Evolutionary conservation across 1,140 invertebrate species (phyloP), one percentile per base, ranked within the genome.

Genomic region (Dinothrombium tinctorium): DNA sequence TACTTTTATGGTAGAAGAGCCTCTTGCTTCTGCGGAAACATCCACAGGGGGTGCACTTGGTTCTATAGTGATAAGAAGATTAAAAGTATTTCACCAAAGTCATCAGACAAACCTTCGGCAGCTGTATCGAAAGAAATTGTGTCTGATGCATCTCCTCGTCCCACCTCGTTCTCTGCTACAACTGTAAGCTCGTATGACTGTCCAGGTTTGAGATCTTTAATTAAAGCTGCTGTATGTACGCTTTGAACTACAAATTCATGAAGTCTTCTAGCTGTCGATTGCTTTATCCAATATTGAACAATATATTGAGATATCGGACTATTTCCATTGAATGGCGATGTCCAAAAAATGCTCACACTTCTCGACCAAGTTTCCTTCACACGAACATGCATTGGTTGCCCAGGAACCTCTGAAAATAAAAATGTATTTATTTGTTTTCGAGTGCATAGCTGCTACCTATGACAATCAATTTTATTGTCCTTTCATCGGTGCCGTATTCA

Each of bases 121-220:
- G 82, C 79, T 22, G 86, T 92, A 36, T 83, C 82, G 45, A 90
- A 86, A 0, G 78, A 82, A 0, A 94, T 77, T 7, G 76, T 78
- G 49, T 84, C 77, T 1, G 84, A 90, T 0, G 86, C 79, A 51
- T 83, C 74, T 2, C 83, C 84, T 1, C 72, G 69, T 17, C 89
- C 87, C 45, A 95, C 75, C 58, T 83, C 78, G 56, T 95, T 95
- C 61, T 89, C 80, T 45, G 84, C 89, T 7, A 87, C 74, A 46
- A 94, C 80, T 39, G 86, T 66, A 41, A 92, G 69, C 51, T 89
- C 77, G 54, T 94, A 95, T 2, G 79, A 77, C 1, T 78, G 86
- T 2, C 86, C 81, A 12, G 89, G 86, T 52, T 76, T 69, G 0
- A 95, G 47, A 36, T 49, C 49, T 7, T 47, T 48, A 6, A 63